phyloP scores from a whole-genome alignment of 2,797 vertebrate species.

The Ispidina lecontei region DNA sequence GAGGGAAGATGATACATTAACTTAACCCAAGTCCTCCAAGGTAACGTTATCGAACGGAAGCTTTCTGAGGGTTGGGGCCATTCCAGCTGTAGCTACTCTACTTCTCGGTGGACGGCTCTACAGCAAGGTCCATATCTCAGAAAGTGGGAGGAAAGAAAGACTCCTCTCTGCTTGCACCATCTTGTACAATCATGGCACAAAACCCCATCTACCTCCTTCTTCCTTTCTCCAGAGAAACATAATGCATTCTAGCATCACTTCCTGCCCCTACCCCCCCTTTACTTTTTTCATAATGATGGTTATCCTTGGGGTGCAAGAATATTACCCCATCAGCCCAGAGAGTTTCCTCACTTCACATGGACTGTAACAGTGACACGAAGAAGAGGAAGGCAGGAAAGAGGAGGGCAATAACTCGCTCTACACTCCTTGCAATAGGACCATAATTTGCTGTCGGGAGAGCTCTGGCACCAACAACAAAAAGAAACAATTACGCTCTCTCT shows the following conservation, averaged over 20 bases:
- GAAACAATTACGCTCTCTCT: neutral
- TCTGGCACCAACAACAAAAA: neutral
- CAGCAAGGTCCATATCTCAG: accelerated
- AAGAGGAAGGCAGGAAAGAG: neutral
- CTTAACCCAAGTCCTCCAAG: neutral
- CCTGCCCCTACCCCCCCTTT: neutral
- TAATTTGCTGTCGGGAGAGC: neutral
- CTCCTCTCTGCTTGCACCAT: neutral
- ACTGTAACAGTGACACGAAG: neutral
- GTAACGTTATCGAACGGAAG: neutral
- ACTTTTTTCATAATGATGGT: neutral
- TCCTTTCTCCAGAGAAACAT: neutral
- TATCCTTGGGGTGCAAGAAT: neutral
- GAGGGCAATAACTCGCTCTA: neutral
- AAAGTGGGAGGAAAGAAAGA: neutral
- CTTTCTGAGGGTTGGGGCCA: neutral
- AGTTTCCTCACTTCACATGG: neutral
- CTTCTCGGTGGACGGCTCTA: neutral
- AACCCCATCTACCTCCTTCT: neutral
- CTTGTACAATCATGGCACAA: neutral
- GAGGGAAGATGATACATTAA: neutral
- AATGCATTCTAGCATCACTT: accelerated
- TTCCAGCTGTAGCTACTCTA: neutral
- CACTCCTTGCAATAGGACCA: accelerated
- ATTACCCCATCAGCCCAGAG: neutral